phyloP scores from a whole-genome alignment of 2,888 invertebrate species.

The Cloeon dipterum region DNA sequence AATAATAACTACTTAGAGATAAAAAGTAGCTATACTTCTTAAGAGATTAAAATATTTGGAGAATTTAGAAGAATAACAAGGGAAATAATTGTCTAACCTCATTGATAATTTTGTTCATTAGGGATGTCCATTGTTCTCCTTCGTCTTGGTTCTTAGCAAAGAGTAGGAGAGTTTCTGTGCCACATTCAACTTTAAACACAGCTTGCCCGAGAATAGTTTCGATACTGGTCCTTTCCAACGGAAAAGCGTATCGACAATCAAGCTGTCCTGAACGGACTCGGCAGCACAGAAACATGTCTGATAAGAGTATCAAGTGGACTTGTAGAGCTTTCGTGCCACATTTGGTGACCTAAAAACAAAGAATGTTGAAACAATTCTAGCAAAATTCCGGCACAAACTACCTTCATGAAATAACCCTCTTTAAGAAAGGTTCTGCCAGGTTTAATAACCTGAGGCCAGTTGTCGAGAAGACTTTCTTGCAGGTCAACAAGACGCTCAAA shows the following conservation, averaged over 20 bases:
- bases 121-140: not conserved
- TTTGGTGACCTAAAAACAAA: constrained; percentile 10
- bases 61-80: no score
- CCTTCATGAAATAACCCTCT: constrained; percentile 36
- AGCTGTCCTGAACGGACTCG: constrained; percentile 32
- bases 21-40: no score
- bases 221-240: constrained; percentile 42
- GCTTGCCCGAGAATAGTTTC: constrained; percentile 31
- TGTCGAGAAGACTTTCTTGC: constrained; percentile 34
- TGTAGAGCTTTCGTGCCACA: constrained; percentile 16
- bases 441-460: constrained; percentile 37
- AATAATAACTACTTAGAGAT: no score
- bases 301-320: constrained; percentile 44
- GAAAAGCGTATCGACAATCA: constrained; percentile 39
- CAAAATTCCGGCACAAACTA: constrained; percentile 11
- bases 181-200: constrained; percentile 22
- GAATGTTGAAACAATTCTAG: no score
- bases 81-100: no score
- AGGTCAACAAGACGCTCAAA: constrained; percentile 40
- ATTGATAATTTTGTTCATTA: not conserved
- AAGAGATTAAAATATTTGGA: no score
- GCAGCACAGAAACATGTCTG: constrained; percentile 49
- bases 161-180: not conserved
- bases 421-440: constrained; percentile 45
- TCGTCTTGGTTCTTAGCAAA: constrained; percentile 1